Evolutionary conservation across 2,113 vertebrate species (phyloP).

Genomic region (Sarotherodon lohbergeri): DNA sequence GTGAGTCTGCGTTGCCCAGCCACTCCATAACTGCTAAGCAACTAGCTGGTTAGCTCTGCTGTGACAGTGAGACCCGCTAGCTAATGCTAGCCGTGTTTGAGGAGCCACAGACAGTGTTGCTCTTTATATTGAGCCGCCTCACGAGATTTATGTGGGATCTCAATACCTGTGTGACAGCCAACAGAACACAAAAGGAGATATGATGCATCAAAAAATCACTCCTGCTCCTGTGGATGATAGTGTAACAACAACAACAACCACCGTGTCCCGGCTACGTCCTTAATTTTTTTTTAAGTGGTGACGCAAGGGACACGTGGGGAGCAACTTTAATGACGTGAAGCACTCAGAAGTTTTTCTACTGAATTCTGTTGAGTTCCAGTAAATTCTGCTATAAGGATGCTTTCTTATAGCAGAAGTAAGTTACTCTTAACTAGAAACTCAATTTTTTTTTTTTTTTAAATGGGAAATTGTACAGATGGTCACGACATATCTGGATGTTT

Average conservation of each 20-base stretch:
- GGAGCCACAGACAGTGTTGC: background rate
- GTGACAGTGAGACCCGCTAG: background rate
- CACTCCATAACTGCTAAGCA: constrained; percentile 65
- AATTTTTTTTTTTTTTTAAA: background rate
- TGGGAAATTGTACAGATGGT: background rate
- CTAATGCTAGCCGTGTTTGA: constrained; percentile 14
- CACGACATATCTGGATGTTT: background rate
- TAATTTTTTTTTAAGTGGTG: background rate
- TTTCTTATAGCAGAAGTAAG: background rate
- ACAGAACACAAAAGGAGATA: background rate
- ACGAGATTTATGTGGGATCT: background rate
- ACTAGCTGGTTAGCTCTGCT: constrained; percentile 1
- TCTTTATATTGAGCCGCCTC: background rate
- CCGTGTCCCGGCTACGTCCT: background rate
- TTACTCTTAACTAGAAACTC: background rate
- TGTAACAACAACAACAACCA: background rate
- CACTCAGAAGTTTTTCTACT: background rate
- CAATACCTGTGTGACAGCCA: background rate
- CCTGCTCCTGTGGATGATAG: background rate
- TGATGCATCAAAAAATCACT: background rate
- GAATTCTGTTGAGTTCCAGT: background rate
- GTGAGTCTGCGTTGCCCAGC: constrained; percentile 31
- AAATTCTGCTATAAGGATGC: background rate
- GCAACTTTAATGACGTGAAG: constrained; percentile 27
- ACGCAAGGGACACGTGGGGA: constrained; percentile 25